Evolutionary conservation across 2,888 invertebrate genomes (phyloP).

Genomic region (Ochropleura plecta): DNA sequence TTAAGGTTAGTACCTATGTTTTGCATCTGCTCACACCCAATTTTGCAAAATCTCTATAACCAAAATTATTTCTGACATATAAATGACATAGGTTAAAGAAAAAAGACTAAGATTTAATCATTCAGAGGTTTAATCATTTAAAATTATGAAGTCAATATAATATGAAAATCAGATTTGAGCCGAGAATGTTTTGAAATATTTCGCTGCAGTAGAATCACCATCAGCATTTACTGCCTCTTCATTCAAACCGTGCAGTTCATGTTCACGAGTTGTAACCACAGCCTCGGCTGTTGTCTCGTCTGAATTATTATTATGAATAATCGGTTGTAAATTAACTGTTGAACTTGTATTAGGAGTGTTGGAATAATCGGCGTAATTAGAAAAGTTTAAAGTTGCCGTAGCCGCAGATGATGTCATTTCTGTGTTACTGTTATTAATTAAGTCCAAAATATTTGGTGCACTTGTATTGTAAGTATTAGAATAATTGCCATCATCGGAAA

Average conservation of each 20-base stretch:
- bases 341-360: conserved; percentile 19
- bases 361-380: conserved; percentile 34
- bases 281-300: conserved; percentile 12
- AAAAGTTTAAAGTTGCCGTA: conserved; percentile 33
- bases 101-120: conserved; percentile 4
- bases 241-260: conserved; percentile 32
- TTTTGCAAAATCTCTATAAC: conserved; percentile 16
- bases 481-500: conserved; percentile 23
- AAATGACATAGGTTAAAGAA: not conserved
- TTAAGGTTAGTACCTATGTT: conserved; percentile 26
- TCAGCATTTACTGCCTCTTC: conserved; percentile 21
- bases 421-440: conserved; percentile 32
- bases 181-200: conserved; percentile 31
- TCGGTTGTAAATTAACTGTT: conserved; percentile 17
- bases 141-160: conserved; percentile 3
- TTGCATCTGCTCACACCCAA: conserved; percentile 16
- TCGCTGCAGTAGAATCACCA: conserved; percentile 29
- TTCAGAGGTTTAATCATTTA: conserved; percentile 30
- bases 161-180: conserved; percentile 21
- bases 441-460: conserved; percentile 33
- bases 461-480: conserved; percentile 35
- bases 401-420: conserved; percentile 32
- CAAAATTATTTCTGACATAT: conserved; percentile 2
- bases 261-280: conserved; percentile 28
- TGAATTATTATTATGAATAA: conserved; percentile 19